These are phyloP conservation scores for Pachycephala philippinensis DNA, from an alignment of 2,113 vertebrate species.

Conservation along the genomic window DNA sequence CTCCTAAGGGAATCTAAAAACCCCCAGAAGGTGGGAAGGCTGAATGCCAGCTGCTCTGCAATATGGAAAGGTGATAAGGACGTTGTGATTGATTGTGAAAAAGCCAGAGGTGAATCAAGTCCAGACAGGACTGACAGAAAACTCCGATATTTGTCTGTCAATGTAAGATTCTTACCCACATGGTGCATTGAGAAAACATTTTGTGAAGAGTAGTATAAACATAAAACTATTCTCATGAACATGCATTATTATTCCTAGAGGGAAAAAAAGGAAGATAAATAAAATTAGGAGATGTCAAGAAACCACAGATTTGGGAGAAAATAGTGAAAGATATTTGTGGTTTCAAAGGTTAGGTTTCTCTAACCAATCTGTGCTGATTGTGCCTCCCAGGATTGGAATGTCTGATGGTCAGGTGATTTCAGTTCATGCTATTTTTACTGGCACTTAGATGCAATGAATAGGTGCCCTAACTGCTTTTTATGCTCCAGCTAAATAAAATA, in stretches of 20 bases:
- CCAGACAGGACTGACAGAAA: conserved; percentile 27
- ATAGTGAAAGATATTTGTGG: neutral
- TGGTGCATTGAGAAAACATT: neutral
- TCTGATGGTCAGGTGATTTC: neutral
- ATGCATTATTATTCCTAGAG: neutral
- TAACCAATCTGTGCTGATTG: neutral
- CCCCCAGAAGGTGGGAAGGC: neutral
- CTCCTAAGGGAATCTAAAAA: neutral
- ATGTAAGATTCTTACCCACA: neutral
- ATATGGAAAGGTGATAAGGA: neutral
- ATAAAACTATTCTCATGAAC: neutral
- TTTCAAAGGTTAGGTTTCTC: neutral
- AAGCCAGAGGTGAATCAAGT: conserved; percentile 8
- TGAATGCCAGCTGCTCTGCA: neutral
- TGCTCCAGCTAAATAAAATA: neutral
- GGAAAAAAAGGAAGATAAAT: neutral
- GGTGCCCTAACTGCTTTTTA: neutral
- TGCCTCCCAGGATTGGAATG: neutral
- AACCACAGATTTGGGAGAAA: neutral
- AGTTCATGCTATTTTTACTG: neutral
- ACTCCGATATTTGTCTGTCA: neutral
- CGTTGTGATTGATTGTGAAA: neutral
- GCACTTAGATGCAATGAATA: neutral
- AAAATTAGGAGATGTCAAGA: neutral
- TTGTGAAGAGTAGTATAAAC: neutral